Base-by-base conservation (phyloP, 2,797 vertebrate species). In the Prunella strophiata region DNA sequence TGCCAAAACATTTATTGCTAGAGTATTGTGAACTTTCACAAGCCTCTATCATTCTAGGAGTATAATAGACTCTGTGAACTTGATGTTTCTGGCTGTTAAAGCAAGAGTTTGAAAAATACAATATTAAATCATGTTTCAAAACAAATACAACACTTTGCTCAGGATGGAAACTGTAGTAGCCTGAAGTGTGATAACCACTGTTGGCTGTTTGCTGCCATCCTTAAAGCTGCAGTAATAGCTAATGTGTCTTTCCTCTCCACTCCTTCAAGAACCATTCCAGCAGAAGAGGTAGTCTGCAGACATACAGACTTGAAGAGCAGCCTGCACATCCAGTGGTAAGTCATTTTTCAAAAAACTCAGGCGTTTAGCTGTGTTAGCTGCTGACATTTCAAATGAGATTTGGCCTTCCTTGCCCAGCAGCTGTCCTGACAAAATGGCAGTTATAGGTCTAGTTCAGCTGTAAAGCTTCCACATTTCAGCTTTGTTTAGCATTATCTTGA, bases 261-360 rank as follows among this genome's bases (percentile, higher is more conserved):
- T 78, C 16, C 43, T 87, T 71, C 45, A 84, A 99, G 99, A 98
- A 97, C 92, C 98, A 98, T 98, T 98, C 98, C 97, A 98, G 98
- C 97, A 98, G 97, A 96, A 98, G 99, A 97, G 98, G 98, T 96
- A 98, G 98, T 97, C 95, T 97, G 85, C 98, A 98, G 63, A 93
- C 98, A 43, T 98, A 98, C 92, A 96, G 98, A 54, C 95, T 86
- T 65, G 99, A 99, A 95, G 99, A 99, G 88, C 98, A 98, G 96
- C 98, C 99, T 51, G 96, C 97, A 34, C 98, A 98, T 96, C 98
- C 99, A 80, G 98, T 98, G 98, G 99, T 99, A 94, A 29, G 98
- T 98, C 17, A 61, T 59, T 81, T 86, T 81, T 29, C 5, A 47
- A 76, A 88, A 91, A 52, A 5, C 22, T 32, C 13, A 51, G n/a